Percentiles rank a stretch among this genome's conserved stretches.
These are phyloP conservation scores for Pachyseris speciosa DNA, from an alignment of 64 coral and sea anemone species.

Conservation along the genomic window DNA sequence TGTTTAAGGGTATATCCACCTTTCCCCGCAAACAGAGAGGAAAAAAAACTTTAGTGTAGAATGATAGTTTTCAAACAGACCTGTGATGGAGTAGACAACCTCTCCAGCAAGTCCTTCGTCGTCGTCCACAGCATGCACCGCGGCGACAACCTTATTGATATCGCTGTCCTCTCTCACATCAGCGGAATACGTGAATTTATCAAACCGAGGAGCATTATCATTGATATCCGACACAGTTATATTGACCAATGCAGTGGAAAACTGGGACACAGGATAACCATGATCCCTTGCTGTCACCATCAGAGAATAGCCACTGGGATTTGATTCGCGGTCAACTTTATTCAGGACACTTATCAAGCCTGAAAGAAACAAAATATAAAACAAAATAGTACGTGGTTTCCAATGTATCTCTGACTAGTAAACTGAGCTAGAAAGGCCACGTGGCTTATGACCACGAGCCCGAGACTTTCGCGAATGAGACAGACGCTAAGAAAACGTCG, in stretches of 20 bases:
- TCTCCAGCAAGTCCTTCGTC: slow-evolving; percentile 79
- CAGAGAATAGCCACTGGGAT: slow-evolving; percentile 76
- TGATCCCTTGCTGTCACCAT: slow-evolving; percentile 75
- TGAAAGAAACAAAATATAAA: too few species aligned
- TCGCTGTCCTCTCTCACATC: slow-evolving; percentile 74
- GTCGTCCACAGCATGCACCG: slow-evolving; percentile 75
- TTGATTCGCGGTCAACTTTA: slow-evolving; percentile 80
- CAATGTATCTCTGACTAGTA: too few species aligned
- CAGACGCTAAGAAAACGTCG: too few species aligned
- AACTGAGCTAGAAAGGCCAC: too few species aligned
- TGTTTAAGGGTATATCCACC: too few species aligned
- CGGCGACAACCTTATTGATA: slow-evolving; percentile 41
- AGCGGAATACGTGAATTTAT: slow-evolving; percentile 88
- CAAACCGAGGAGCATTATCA: slow-evolving; percentile 83
- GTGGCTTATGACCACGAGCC: too few species aligned
- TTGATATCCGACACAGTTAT: slow-evolving; percentile 90
- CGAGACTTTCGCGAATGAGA: too few species aligned
- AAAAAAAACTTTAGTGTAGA: too few species aligned
- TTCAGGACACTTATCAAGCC: slow-evolving; percentile 70
- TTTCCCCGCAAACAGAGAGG: too few species aligned
- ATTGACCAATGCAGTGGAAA: slow-evolving; percentile 70
- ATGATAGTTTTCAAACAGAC: background rate
- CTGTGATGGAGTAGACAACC: slow-evolving; percentile 78
- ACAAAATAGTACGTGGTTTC: too few species aligned
- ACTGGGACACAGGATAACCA: slow-evolving; percentile 75